Percentiles rank a stretch among this genome's conserved stretches.
Evolutionary conservation across 1,140 invertebrate species (phyloP).

Genomic region (Drosophila nikananu): DNA sequence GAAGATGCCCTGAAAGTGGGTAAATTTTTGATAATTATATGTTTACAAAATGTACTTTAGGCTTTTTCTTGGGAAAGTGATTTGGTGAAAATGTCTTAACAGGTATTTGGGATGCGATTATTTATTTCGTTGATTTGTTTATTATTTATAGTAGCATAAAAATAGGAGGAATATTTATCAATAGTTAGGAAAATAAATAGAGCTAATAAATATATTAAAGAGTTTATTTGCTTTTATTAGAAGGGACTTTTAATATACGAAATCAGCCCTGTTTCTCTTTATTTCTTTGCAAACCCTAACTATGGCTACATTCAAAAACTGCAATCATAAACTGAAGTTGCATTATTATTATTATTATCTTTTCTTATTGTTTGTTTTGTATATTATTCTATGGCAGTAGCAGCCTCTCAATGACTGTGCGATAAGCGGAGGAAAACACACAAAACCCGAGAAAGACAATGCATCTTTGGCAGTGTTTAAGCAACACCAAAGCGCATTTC

Average conservation of each 20-base stretch:
- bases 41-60: neutral
- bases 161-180: neutral
- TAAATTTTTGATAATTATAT: conserved; percentile 14
- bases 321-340: conserved; percentile 57
- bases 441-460: conserved; percentile 44
- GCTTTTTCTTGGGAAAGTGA: conserved; percentile 4
- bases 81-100: neutral
- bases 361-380: conserved; percentile 24
- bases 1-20: conserved; percentile 1
- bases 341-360: conserved; percentile 36
- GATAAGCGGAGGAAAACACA: conserved; percentile 54
- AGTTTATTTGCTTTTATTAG: neutral
- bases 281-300: conserved; percentile 11
- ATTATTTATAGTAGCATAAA: neutral
- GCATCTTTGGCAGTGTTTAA: conserved; percentile 51
- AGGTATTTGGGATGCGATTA: neutral
- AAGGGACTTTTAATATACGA: neutral
- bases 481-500: conserved; percentile 64
- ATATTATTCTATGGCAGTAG: conserved; percentile 59
- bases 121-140: neutral
- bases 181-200: no score
- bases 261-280: neutral
- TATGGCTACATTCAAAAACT: conserved; percentile 49
- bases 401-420: conserved; percentile 37
- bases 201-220: no score